Base-by-base conservation (phyloP, 2,797 vertebrate species). In the Hydrolagus colliei region DNA sequence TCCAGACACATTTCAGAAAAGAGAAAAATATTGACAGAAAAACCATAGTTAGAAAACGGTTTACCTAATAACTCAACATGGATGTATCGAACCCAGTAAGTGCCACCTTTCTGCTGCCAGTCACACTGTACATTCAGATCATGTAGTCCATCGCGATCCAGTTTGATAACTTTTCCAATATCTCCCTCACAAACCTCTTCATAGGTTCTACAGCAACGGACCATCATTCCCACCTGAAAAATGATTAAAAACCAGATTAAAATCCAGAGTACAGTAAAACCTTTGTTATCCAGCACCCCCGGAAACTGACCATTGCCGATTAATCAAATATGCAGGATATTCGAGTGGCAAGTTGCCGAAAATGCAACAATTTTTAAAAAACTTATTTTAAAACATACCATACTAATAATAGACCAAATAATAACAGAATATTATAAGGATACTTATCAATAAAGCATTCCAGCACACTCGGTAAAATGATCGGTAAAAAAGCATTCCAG, bases 61-160 rank as follows among this genome's bases (percentile, higher is more conserved):
- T 52, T 90, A 98, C 98, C 98, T 86, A 98, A 91, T 32, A 99
- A 94, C 86, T 99, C 97, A 10, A 98, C 98, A 61, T 99, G 97
- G 89, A 99, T 98, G 82, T 99, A 99, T 88, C 98, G 96, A 87
- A 99, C 98, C 98, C 98, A 99, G 90, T 99, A 99, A 0, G 98
- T 99, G 72, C 98, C 98, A 87, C 98, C 97, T 89, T 99, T 99
- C 82, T 99, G 97, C 87, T 99, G 98, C 98, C 98, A 99, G 87
- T 99, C 98, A 89, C 98, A 98, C 89, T 99, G 98, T 63, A 99
- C 98, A 0, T 99, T 99, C 63, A 99, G 91, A 90, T 99, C 98
- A 87, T 99, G 97, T 73, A 99, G 93, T 9, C 98, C 97, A 86
- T 99, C 98, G 89, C 98, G 92, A 92, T 99, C 98, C 92, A 99